These are phyloP conservation scores for Aleiodes sp. DNA, from an alignment of 1,140 invertebrate genomes.

Conservation along the genomic window DNA sequence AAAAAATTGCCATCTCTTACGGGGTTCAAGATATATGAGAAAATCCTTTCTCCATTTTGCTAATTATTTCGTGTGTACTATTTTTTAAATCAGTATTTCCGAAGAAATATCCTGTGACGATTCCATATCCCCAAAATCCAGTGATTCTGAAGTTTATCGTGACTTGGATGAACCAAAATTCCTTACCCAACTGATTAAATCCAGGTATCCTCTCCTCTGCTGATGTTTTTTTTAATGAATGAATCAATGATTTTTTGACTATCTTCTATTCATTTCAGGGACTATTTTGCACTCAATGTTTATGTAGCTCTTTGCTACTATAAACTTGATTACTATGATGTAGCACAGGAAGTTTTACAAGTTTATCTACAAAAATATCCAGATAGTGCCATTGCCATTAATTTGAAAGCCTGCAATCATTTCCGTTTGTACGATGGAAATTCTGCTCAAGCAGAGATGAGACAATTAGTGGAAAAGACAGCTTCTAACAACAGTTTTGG, in stretches of 20 bases:
- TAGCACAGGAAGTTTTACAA: constrained; percentile 92
- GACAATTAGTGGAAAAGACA: constrained; percentile 79
- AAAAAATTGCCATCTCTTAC: too few relatives aligned
- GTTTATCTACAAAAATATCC: constrained; percentile 93
- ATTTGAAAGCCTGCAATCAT: constrained; percentile 92
- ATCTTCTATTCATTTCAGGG: constrained; percentile 69
- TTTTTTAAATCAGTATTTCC: background rate
- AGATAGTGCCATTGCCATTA: constrained; percentile 94
- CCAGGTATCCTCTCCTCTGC: constrained; percentile 40
- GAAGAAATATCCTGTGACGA: background rate
- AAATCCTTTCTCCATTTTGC: too few relatives aligned
- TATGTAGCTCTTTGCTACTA: constrained; percentile 98
- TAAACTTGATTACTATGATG: constrained; percentile 93
- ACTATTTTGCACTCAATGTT: constrained; percentile 93
- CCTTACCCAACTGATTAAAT: constrained; percentile 38
- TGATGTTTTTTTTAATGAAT: constrained; percentile 1
- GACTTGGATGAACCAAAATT: constrained; percentile 31
- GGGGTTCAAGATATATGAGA: too few relatives aligned
- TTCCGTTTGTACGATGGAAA: constrained; percentile 94
- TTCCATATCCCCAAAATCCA: constrained; percentile 6
- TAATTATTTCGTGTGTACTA: background rate
- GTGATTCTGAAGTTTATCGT: background rate
- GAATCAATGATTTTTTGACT: background rate
- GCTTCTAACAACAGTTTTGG: constrained; percentile 86
- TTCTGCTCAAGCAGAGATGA: constrained; percentile 88